These are phyloP conservation scores for Orthosia incerta DNA, from an alignment of 2,888 invertebrate genomes.

Conservation along the genomic window DNA sequence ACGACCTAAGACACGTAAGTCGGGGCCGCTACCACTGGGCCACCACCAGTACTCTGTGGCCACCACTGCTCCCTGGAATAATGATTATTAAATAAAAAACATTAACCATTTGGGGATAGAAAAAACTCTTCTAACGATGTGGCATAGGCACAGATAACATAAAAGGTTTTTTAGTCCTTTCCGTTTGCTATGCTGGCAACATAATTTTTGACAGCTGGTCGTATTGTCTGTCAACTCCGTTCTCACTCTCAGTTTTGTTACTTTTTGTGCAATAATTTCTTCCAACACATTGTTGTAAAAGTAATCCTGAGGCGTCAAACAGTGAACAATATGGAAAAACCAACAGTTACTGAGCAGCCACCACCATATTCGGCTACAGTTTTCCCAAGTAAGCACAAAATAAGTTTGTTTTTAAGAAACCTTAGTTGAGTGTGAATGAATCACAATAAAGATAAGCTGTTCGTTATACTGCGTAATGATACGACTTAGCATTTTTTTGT, in stretches of 20 bases:
- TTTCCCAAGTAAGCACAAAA: slow-evolving; percentile 77
- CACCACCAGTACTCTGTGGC: no score
- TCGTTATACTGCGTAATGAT: slow-evolving; percentile 70
- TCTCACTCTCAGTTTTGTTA: slow-evolving; percentile 50
- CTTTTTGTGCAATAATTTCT: slow-evolving; percentile 56
- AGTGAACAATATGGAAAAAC: slow-evolving; percentile 81
- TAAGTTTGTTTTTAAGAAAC: slow-evolving; percentile 68
- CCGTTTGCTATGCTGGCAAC: slow-evolving; percentile 46
- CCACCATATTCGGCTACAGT: slow-evolving; percentile 89
- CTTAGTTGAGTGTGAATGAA: slow-evolving; percentile 72
- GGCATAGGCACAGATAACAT: neutral
- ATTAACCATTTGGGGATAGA: no score
- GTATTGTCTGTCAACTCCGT: slow-evolving; percentile 36
- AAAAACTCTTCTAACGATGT: no score
- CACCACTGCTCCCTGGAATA: no score
- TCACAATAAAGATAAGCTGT: slow-evolving; percentile 79
- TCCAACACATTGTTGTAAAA: slow-evolving; percentile 35
- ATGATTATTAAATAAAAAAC: no score
- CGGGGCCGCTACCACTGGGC: no score
- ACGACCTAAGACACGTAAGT: no score
- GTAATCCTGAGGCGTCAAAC: slow-evolving; percentile 48
- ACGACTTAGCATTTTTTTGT: slow-evolving; percentile 19
- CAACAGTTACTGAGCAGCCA: slow-evolving; percentile 84
- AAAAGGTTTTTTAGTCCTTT: neutral
- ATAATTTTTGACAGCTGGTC: slow-evolving; percentile 46